phyloP scores from a whole-genome alignment of 2,888 invertebrate genomes.

The Trichopria drosophilae region DNA sequence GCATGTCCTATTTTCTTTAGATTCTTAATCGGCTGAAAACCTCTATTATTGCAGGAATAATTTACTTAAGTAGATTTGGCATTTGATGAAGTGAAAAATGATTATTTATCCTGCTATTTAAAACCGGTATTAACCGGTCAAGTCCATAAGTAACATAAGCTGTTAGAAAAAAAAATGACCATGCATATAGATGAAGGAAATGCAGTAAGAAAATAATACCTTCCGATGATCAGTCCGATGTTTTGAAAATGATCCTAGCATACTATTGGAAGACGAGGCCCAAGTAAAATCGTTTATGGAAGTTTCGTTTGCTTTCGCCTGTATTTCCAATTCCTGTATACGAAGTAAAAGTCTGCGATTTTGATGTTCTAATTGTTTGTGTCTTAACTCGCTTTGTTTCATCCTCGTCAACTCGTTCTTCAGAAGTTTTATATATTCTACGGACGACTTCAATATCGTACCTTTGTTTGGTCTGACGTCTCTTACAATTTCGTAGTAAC shows the following conservation, averaged over 20 bases:
- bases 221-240: slow-evolving; percentile 51
- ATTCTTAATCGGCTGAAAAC: too few species aligned
- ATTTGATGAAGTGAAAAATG: too few species aligned
- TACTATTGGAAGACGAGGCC: slow-evolving; percentile 53
- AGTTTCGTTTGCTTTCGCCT: slow-evolving; percentile 75
- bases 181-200: neutral
- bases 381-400: slow-evolving; percentile 74
- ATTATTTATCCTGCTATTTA: too few species aligned
- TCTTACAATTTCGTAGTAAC: slow-evolving; percentile 83
- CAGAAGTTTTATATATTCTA: slow-evolving; percentile 91
- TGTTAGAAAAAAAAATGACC: slow-evolving; percentile 1
- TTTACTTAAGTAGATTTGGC: too few species aligned
- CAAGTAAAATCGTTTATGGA: slow-evolving; percentile 67
- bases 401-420: slow-evolving; percentile 73
- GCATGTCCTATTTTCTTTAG: too few species aligned
- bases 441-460: slow-evolving; percentile 96
- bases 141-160: too few species aligned
- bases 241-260: slow-evolving; percentile 47
- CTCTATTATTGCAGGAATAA: too few species aligned
- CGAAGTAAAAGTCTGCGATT: slow-evolving; percentile 80
- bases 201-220: slow-evolving; percentile 34
- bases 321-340: slow-evolving; percentile 79
- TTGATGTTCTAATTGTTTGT: slow-evolving; percentile 80
- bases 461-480: slow-evolving; percentile 92
- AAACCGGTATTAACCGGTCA: too few species aligned